Conservation (phyloP, 35 echinoderm and acorn worm genomes). For the Heliocidaris tuberculata region DNA sequence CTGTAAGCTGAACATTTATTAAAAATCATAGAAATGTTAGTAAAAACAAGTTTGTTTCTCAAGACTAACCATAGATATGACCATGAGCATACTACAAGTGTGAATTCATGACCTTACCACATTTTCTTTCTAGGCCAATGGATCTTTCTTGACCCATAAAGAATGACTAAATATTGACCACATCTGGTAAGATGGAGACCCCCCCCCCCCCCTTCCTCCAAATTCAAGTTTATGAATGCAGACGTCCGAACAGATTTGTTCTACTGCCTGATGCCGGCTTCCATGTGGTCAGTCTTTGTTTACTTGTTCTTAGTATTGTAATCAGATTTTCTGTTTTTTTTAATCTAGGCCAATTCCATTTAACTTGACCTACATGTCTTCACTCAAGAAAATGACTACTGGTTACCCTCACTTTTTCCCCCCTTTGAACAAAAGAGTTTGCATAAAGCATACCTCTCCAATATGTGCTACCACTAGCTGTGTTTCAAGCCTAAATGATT, state of each 20-base stretch:
- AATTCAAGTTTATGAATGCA: not conserved
- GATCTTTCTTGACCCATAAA: slow-evolving; percentile 3
- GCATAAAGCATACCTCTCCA: not conserved
- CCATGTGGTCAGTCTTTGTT: not conserved
- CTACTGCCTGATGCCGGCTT: not conserved
- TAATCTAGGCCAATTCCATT: not conserved
- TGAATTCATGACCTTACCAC: not conserved
- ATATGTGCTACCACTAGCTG: not conserved
- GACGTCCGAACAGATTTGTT: not conserved
- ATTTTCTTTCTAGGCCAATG: not conserved
- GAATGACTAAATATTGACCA: not conserved
- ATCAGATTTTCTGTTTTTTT: not conserved
- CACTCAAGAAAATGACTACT: not conserved
- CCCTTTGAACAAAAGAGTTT: not conserved
- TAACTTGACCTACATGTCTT: not conserved
- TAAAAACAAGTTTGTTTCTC: not conserved
- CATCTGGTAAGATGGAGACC: not conserved
- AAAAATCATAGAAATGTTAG: too few species aligned
- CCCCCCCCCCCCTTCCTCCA: not conserved
- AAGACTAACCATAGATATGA: not conserved
- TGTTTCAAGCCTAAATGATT: not conserved
- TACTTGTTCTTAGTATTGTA: not conserved
- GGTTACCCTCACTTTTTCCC: not conserved
- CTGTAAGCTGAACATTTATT: too few species aligned
- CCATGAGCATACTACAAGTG: not conserved